Evolutionary conservation across 1,140 invertebrate species (phyloP).

Genomic region (Pinna nobilis): DNA sequence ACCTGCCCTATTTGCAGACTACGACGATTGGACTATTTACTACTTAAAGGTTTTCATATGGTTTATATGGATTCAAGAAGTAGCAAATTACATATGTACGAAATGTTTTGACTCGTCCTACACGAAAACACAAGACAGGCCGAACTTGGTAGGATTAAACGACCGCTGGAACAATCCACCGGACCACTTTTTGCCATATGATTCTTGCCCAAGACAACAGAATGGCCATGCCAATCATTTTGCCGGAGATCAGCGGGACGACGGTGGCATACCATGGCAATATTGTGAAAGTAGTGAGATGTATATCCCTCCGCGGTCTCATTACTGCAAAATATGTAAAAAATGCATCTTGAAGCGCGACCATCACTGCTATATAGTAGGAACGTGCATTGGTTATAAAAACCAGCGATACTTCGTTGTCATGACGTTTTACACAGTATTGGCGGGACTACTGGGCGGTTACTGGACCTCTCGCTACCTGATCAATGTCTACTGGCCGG

Average conservation of each 20-base stretch:
- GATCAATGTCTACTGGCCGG: constrained; percentile 10
- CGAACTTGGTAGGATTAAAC: constrained; percentile 5
- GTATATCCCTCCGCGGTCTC: constrained; percentile 45
- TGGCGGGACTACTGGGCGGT: constrained; percentile 30
- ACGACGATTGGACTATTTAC: constrained; percentile 44
- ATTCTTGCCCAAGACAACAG: background rate
- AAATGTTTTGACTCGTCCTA: constrained; percentile 39
- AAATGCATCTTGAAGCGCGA: constrained; percentile 92
- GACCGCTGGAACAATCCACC: constrained; percentile 36
- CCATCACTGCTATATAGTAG: constrained; percentile 95
- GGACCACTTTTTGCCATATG: constrained; percentile 36
- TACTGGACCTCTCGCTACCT: constrained; percentile 46
- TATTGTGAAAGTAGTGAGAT: constrained; percentile 49
- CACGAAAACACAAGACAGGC: constrained; percentile 43
- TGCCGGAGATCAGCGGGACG: background rate
- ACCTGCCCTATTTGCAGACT: constrained; percentile 46
- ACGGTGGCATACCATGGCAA: constrained; percentile 37
- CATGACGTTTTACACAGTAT: constrained; percentile 82
- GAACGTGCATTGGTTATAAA: constrained; percentile 90
- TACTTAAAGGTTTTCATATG: constrained; percentile 50
- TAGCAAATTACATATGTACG: constrained; percentile 53
- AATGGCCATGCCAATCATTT: constrained; percentile 5
- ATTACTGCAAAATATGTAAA: constrained; percentile 55
- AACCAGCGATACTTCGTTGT: constrained; percentile 93
- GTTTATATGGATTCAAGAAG: constrained; percentile 40